Evolutionary conservation across 2,797 vertebrate species (phyloP).

Genomic region (Podargus strigoides): DNA sequence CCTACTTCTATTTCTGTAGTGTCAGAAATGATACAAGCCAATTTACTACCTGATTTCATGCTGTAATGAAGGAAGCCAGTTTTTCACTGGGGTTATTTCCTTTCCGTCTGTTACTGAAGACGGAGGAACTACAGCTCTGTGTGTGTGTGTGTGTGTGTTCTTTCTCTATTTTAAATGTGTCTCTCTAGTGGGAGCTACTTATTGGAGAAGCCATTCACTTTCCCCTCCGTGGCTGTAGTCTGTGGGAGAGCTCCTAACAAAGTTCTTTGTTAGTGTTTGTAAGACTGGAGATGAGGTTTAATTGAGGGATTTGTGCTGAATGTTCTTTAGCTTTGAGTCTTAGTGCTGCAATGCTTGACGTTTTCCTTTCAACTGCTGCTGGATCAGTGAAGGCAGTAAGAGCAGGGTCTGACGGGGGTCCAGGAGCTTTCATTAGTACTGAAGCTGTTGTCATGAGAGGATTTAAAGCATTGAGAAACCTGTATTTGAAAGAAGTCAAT

Average conservation of each 20-base stretch:
- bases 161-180: not conserved
- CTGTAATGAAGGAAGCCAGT: not conserved
- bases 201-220: conserved; percentile 33
- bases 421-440: conserved; percentile 64
- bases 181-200: conserved; percentile 3
- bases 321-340: conserved; percentile 68
- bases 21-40: not conserved
- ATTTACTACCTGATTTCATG: not conserved
- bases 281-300: conserved; percentile 53
- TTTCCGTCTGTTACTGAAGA: not conserved
- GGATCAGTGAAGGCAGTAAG: conserved; percentile 59
- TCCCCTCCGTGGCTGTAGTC: not conserved
- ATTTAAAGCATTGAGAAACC: conserved; percentile 71
- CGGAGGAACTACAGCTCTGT: not conserved
- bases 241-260: conserved; percentile 44
- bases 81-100: not conserved
- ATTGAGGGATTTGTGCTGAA: conserved; percentile 56
- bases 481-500: conserved; percentile 53
- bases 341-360: conserved; percentile 54
- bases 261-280: conserved; percentile 54
- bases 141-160: not conserved
- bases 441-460: conserved; percentile 58
- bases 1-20: not conserved
- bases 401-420: conserved; percentile 49
- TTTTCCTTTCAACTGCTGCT: conserved; percentile 67